phyloP scores from a whole-genome alignment of 2,888 invertebrate genomes.

The Cryptocheilus praepositus region DNA sequence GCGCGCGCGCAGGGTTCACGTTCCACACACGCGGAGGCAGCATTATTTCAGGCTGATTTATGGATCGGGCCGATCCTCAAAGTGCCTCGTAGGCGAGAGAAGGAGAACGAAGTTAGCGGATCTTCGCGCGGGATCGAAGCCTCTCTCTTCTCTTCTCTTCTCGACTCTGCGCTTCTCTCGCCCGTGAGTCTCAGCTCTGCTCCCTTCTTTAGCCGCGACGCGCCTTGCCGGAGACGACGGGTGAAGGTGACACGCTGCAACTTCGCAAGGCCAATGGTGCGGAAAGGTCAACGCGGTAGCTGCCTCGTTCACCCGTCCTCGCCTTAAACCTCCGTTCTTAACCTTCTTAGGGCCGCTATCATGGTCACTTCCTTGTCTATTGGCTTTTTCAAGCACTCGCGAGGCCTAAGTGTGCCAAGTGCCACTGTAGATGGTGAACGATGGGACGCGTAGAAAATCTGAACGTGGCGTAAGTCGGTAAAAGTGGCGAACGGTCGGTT shows the following conservation, averaged over 20 bases:
- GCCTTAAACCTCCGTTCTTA: conserved; percentile 24
- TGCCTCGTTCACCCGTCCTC: conserved; percentile 29
- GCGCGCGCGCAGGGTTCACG: conserved; percentile 48
- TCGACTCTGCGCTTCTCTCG: conserved; percentile 22
- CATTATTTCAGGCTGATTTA: conserved; percentile 68
- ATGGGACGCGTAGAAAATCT: too few species aligned
- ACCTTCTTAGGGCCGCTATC: conserved; percentile 24
- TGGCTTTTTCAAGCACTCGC: neutral
- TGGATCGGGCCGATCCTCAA: conserved; percentile 54
- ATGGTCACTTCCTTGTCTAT: conserved; percentile 11
- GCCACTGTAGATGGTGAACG: too few species aligned
- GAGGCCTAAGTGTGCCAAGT: too few species aligned
- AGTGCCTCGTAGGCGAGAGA: conserved; percentile 31
- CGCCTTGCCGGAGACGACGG: conserved; percentile 11
- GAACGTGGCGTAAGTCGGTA: too few species aligned
- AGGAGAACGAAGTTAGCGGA: conserved; percentile 40
- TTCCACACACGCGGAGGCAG: conserved; percentile 53
- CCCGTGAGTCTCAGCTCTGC: neutral
- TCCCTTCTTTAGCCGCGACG: neutral
- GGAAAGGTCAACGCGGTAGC: conserved; percentile 45
- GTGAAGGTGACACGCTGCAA: conserved; percentile 48
- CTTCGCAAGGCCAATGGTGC: conserved; percentile 46
- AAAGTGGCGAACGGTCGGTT: too few species aligned
- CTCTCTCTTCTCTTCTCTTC: conserved; percentile 7
- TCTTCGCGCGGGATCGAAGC: conserved; percentile 19